phyloP scores from a whole-genome alignment of 2,797 vertebrate species.

The Zonotrichia albicollis region DNA sequence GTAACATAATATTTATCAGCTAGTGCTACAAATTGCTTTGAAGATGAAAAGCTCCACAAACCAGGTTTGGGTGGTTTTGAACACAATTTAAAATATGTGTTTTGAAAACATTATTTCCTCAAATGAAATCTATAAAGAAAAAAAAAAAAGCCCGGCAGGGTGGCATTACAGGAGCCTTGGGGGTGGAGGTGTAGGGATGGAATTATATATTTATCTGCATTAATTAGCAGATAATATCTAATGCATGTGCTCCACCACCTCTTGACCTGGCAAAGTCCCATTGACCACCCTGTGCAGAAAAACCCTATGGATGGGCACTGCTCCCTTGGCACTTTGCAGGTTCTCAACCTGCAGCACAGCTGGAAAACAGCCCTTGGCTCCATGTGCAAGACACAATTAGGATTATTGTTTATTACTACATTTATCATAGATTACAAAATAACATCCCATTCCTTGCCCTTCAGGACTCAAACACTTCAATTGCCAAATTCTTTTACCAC shows the following conservation, averaged over 20 bases:
- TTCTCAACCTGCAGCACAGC: neutral
- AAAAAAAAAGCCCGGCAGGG: neutral
- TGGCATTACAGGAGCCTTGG: neutral
- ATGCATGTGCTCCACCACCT: rapidly evolving
- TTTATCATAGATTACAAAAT: neutral
- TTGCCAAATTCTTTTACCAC: neutral
- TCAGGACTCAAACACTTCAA: neutral
- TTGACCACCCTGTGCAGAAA: neutral
- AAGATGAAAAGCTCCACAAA: constrained; percentile 40
- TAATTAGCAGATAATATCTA: neutral
- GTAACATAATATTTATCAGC: constrained; percentile 48
- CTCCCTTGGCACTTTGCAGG: neutral
- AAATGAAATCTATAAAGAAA: neutral
- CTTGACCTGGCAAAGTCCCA: neutral
- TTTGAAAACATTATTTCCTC: neutral
- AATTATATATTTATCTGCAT: neutral
- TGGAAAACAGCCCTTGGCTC: neutral
- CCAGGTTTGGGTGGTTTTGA: neutral
- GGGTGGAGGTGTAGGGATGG: neutral
- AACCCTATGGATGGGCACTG: neutral
- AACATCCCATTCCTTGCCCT: neutral
- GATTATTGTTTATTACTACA: neutral
- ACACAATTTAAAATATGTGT: neutral
- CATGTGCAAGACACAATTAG: neutral
- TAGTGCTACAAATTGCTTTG: constrained; percentile 39